Evolutionary conservation across 1,140 invertebrate genomes (phyloP).

Genomic region (Drosophila hydei): DNA sequence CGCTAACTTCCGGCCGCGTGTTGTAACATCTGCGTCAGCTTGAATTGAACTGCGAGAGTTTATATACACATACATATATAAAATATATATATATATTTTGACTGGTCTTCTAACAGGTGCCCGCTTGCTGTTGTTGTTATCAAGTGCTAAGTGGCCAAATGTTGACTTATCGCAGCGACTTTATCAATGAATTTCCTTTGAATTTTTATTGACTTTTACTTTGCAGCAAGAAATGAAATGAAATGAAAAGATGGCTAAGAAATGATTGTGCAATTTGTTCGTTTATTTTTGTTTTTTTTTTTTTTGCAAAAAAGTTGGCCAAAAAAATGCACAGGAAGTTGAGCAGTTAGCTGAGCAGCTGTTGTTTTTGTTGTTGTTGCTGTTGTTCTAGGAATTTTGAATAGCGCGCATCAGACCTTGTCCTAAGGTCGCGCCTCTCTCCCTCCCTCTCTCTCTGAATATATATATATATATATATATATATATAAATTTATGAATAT

Average conservation of each 20-base stretch:
- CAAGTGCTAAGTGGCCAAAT: constrained; percentile 49
- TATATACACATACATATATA: constrained; percentile 12
- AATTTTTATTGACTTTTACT: constrained; percentile 79
- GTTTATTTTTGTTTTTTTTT: too few relatives aligned
- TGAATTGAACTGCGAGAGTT: constrained; percentile 45
- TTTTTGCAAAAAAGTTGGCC: constrained; percentile 4
- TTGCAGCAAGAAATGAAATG: constrained; percentile 53
- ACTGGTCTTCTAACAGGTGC: constrained; percentile 70
- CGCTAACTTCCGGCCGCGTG: constrained; percentile 75
- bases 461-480: constrained; percentile 1
- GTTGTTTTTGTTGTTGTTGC: constrained; percentile 10
- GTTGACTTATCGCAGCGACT: constrained; percentile 54
- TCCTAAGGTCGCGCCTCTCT: constrained; percentile 40
- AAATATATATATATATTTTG: too few relatives aligned
- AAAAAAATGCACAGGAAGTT: constrained; percentile 41
- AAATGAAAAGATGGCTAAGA: constrained; percentile 58
- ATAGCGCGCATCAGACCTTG: constrained; percentile 37
- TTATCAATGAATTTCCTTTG: constrained; percentile 79
- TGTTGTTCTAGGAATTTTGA: constrained; percentile 21
- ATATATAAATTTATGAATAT: constrained; percentile 4
- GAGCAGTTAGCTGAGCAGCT: constrained; percentile 35
- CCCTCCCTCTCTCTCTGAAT: not conserved
- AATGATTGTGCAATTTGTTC: constrained; percentile 27
- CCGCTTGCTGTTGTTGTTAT: constrained; percentile 35
- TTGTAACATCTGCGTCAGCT: constrained; percentile 73